A percentile compares a stretch with the other conserved stretches of the same genome.
Evolutionary conservation across 2,888 invertebrate genomes (phyloP).

Genomic region (Hoplodrina ambigua): DNA sequence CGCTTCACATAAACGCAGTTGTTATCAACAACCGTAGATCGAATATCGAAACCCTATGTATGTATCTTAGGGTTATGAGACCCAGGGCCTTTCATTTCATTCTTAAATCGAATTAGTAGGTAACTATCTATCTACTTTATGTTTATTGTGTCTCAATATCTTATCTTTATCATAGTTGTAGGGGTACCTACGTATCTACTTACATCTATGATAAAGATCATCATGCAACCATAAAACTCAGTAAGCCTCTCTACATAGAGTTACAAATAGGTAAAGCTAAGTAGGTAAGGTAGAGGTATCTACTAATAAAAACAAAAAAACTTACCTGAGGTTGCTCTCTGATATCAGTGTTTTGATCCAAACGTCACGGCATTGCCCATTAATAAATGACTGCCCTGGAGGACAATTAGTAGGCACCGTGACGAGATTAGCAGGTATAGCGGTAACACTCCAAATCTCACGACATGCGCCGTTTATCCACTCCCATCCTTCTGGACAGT

Average conservation of each 20-base stretch:
- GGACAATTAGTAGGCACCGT: conserved; percentile 67
- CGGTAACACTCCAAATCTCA: conserved; percentile 41
- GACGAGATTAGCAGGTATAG: conserved; percentile 49
- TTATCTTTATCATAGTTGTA: conserved; percentile 1
- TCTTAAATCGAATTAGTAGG: not conserved
- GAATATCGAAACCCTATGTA: too few species aligned
- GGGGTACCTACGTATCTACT: too few species aligned
- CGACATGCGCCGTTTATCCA: conserved; percentile 60
- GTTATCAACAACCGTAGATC: too few species aligned
- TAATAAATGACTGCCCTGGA: conserved; percentile 57
- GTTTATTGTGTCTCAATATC: conserved; percentile 29
- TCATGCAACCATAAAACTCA: conserved; percentile 5
- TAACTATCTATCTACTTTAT: not conserved
- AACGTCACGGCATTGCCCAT: conserved; percentile 58
- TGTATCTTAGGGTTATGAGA: too few species aligned
- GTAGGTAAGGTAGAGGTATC: not conserved
- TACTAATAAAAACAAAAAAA: conserved; percentile 1
- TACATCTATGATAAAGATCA: conserved; percentile 7
- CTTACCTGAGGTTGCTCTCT: conserved; percentile 30
- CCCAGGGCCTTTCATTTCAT: too few species aligned
- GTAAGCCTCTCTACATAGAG: not conserved
- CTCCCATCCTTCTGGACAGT: conserved; percentile 61
- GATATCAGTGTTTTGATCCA: conserved; percentile 31
- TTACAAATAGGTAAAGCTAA: not conserved
- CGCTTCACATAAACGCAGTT: too few species aligned